Conservation (phyloP, 2,888 invertebrate species). For the Portevinia maculata region DNA sequence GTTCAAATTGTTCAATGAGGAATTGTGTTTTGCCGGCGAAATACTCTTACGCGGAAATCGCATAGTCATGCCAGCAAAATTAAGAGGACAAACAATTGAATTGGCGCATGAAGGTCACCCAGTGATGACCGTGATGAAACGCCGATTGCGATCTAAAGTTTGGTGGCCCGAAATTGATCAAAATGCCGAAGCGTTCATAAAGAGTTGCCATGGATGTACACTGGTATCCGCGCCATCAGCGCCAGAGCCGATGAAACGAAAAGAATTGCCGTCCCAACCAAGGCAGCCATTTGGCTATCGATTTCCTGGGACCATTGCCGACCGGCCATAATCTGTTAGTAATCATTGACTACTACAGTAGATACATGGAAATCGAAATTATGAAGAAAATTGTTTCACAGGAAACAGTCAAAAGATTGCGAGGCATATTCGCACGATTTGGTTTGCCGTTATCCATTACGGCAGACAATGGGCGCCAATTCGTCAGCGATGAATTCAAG, state of each 20-base stretch:
- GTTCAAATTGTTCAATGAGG: neutral
- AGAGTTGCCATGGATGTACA: slow-evolving; percentile 33
- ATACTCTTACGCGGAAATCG: slow-evolving; percentile 59
- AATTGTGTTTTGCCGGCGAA: slow-evolving; percentile 50
- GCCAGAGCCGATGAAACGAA: slow-evolving; percentile 77
- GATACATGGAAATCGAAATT: too few relatives aligned
- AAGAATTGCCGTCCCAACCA: slow-evolving; percentile 75
- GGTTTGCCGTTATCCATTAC: too few relatives aligned
- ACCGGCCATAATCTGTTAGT: slow-evolving; percentile 53
- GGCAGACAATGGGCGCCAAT: too few relatives aligned
- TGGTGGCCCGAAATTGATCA: slow-evolving; percentile 60
- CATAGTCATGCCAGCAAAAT: slow-evolving; percentile 1
- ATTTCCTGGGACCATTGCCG: slow-evolving; percentile 75
- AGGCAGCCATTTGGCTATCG: slow-evolving; percentile 73
- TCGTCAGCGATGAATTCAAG: too few relatives aligned
- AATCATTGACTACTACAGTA: slow-evolving; percentile 48
- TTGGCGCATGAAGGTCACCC: slow-evolving; percentile 78
- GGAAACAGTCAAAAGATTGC: too few relatives aligned
- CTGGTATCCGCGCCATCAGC: slow-evolving; percentile 14
- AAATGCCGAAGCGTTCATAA: slow-evolving; percentile 47
- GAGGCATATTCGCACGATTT: too few relatives aligned
- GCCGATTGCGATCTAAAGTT: slow-evolving; percentile 52
- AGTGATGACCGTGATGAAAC: slow-evolving; percentile 55
- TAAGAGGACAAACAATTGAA: slow-evolving; percentile 30
- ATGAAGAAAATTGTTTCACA: too few relatives aligned